These are phyloP conservation scores for Iguana delicatissima DNA, from an alignment of 2,797 vertebrate genomes.

Conservation along the genomic window DNA sequence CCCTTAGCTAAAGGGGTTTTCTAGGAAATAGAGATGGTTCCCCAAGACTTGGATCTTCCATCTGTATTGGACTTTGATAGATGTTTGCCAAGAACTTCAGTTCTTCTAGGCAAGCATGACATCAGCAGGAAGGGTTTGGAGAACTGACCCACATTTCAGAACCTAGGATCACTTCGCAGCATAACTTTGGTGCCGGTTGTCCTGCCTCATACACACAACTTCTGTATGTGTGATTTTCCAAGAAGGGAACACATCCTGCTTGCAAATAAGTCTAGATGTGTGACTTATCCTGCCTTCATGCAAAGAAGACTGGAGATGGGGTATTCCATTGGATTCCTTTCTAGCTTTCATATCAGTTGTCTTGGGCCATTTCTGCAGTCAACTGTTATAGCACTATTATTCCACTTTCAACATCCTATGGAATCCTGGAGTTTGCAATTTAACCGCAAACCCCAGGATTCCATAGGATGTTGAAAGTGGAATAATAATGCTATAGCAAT, in stretches of 20 bases:
- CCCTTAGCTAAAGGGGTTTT: background rate
- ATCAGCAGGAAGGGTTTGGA: accelerated
- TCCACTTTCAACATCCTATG: too few species aligned
- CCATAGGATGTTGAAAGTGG: too few species aligned
- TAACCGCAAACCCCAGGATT: too few species aligned
- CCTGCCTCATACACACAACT: background rate
- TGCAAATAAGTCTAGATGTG: background rate
- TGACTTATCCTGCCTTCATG: too few species aligned
- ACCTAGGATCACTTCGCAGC: background rate
- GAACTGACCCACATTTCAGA: slow-evolving; percentile 18
- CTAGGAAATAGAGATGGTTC: background rate
- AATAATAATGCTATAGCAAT: too few species aligned
- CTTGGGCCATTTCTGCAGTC: background rate
- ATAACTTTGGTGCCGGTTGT: slow-evolving; percentile 8
- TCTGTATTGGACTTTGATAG: slow-evolving; percentile 3
- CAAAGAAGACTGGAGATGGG: background rate
- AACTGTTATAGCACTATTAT: too few species aligned
- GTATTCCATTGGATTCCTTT: background rate
- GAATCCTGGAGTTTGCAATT: too few species aligned
- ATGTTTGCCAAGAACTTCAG: background rate
- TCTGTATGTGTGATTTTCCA: background rate
- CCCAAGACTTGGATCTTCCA: accelerated
- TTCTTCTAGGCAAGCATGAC: background rate
- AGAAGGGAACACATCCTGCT: background rate
- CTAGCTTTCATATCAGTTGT: background rate